A percentile compares a stretch with the other conserved stretches of the same genome.
These are phyloP conservation scores for Lasioglossum malachurum DNA, from an alignment of 2,888 invertebrate species.

Conservation along the genomic window DNA sequence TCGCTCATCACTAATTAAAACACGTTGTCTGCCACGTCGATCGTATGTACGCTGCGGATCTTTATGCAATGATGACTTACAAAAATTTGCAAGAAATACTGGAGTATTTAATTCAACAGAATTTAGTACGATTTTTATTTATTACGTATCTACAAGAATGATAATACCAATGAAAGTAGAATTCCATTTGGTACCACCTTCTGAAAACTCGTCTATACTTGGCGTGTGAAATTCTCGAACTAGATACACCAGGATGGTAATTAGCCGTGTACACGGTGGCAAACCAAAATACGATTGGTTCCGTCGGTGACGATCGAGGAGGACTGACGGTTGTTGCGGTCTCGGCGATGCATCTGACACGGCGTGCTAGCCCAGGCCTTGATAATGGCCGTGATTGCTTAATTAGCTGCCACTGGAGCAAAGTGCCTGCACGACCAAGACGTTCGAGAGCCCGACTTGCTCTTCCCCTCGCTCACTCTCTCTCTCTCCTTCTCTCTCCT, in stretches of 20 bases:
- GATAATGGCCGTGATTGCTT: conserved; percentile 75
- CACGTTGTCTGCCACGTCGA: no score
- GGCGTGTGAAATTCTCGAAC: neutral
- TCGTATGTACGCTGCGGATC: no score
- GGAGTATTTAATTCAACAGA: no score
- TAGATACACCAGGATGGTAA: neutral
- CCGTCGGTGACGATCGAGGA: neutral
- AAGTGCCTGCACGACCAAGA: conserved; percentile 54
- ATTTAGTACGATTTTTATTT: no score
- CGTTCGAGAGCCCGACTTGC: neutral
- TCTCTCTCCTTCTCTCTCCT: conserved; percentile 14
- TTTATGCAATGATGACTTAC: no score
- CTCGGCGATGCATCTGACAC: conserved; percentile 29
- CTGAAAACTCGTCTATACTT: no score
- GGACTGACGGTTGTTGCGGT: neutral
- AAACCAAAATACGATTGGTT: neutral
- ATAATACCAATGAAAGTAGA: no score
- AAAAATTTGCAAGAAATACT: no score
- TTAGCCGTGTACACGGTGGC: neutral
- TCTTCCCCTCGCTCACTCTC: neutral
- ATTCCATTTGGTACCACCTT: no score
- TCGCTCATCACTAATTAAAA: no score
- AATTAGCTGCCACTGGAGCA: conserved; percentile 78
- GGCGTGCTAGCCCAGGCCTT: conserved; percentile 29
- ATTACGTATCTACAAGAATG: no score